A percentile compares a stretch with the other conserved stretches of the same genome.
phyloP scores from a whole-genome alignment of 1,140 invertebrate species.

The Limonius californicus region DNA sequence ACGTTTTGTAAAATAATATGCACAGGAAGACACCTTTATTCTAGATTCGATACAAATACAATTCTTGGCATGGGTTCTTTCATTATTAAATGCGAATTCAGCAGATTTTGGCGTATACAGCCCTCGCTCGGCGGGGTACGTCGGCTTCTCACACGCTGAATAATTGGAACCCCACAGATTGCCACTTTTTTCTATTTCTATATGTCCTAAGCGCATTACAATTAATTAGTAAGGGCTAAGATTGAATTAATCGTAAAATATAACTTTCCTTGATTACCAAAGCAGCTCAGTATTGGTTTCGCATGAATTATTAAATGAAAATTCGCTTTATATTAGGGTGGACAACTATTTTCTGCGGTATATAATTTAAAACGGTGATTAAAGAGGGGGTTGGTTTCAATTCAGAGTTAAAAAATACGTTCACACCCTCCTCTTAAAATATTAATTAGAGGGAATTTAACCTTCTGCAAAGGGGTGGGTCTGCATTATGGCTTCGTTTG shows the following conservation, averaged over 20 bases:
- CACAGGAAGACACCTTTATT: conserved; percentile 17
- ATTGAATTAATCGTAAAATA: too few relatives aligned
- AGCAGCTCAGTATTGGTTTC: too few relatives aligned
- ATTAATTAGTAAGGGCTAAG: neutral
- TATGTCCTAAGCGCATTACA: neutral
- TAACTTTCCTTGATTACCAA: too few relatives aligned
- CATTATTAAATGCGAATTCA: conserved; percentile 6
- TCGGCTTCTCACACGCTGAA: conserved; percentile 10
- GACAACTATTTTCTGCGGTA: too few relatives aligned
- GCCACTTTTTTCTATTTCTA: neutral
- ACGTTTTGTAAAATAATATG: conserved; percentile 10
- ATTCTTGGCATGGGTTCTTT: conserved; percentile 19
- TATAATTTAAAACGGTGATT: conserved; percentile 3
- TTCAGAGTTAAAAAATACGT: conserved; percentile 11
- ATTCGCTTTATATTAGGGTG: too few relatives aligned
- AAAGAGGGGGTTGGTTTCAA: conserved; percentile 3
- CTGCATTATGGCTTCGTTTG: neutral
- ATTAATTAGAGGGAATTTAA: conserved; percentile 10
- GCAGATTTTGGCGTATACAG: conserved; percentile 6
- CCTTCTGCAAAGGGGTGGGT: conserved; percentile 2
- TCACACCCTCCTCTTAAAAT: conserved; percentile 13
- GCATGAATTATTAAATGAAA: too few relatives aligned
- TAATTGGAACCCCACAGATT: conserved; percentile 5
- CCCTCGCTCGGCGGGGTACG: conserved; percentile 6
- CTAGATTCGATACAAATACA: conserved; percentile 19